Evolutionary conservation across 1,140 invertebrate genomes (phyloP).

Genomic region (Heliconius eleuchia): DNA sequence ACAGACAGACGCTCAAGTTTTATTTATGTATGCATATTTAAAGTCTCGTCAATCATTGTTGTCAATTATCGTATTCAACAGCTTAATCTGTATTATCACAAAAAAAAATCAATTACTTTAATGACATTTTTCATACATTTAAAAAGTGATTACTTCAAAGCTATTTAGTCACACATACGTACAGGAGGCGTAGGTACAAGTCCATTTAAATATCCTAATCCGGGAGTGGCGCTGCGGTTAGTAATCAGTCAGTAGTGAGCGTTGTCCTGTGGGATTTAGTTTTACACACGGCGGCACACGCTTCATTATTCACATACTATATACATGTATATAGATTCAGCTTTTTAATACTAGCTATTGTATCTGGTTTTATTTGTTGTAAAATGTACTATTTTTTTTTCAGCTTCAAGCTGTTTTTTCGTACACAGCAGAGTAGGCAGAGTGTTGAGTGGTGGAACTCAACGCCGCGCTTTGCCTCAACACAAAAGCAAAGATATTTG

Average conservation of each 20-base stretch:
- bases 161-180: conserved; percentile 8
- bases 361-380: background rate
- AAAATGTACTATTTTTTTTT: no score
- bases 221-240: conserved; percentile 50
- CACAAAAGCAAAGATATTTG: no score
- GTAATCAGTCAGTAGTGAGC: conserved; percentile 63
- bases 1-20: no score
- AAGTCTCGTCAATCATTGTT: no score
- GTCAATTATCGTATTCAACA: no score
- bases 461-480: no score
- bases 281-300: conserved; percentile 64
- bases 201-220: conserved; percentile 67
- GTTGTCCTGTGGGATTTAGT: conserved; percentile 65
- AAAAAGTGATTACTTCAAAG: background rate
- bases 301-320: conserved; percentile 49
- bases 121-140: background rate
- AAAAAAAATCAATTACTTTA: background rate
- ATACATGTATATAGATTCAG: background rate
- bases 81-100: no score
- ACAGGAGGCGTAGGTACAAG: background rate
- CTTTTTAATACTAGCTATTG: background rate
- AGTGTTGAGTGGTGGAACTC: no score
- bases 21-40: no score
- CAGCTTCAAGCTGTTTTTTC: no score
- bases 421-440: no score